Evolutionary conservation across 2,113 vertebrate genomes (phyloP), one percentile per base, ranked within the genome.

Genomic region (Porphyrio hochstetteri): DNA sequence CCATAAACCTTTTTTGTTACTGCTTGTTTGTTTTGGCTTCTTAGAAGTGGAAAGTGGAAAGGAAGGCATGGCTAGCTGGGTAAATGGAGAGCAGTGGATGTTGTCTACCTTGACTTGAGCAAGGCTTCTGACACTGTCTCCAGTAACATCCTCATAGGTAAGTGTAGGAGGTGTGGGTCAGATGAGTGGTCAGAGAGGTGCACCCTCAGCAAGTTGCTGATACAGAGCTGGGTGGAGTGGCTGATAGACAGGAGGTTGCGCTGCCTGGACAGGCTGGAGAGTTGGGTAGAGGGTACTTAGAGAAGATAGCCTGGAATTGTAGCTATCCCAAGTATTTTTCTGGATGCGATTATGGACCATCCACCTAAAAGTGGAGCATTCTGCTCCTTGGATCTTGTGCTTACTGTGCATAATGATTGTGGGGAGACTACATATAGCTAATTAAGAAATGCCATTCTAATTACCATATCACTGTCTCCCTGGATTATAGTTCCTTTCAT

Each of bases 371-470:
- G 21, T 38, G 10, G 71, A 77, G 46, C 31, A 8, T 10, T 93
- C 75, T 90, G 36, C 50, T 65, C n/a, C 40, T 79, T 52, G 42
- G 13, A 57, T 82, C 48, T 82, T 74, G n/a, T 84, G 18, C 31
- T 80, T 83, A 59, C 42, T 75, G 10, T 67, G 21, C 3, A 4
- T 77, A 52, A 40, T 61, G 44, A 20, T 63, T 59, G 71, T 70
- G 68, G 46, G 83, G 55, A 28, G 20, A 8, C 33, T 87, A 33
- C 40, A 11, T 74, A 23, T 23, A 91, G 40, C 78, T 94, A 80
- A 85, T 93, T 89, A 92, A 81, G 70, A 93, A 82, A 82, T 76
- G 53, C 29, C 29, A 6, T 87, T 94, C 84, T 94, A 61, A 93
- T 94, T 82, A 89, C 81, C 13, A 16, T 46, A 16, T 84, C 7